phyloP scores from a whole-genome alignment of 2,797 vertebrate genomes.

The Poeciliopsis infans region DNA sequence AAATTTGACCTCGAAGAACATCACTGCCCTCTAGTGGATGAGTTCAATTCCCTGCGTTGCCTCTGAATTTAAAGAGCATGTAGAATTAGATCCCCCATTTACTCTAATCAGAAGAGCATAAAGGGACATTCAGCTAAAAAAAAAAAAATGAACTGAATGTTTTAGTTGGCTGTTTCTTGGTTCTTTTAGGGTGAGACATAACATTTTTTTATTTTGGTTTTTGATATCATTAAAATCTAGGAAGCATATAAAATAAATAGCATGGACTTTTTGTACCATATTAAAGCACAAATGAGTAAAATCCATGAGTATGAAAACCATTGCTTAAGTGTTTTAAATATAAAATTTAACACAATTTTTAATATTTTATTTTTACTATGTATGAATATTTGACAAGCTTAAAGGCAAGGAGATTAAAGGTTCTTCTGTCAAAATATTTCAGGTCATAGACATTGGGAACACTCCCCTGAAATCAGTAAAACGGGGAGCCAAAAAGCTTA shows the following conservation, averaged over 20 bases:
- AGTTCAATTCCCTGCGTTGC: neutral
- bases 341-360: neutral
- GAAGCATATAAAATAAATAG: neutral
- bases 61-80: neutral
- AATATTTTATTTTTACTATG: neutral
- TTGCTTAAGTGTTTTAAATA: neutral
- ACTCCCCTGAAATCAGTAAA: neutral
- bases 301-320: neutral
- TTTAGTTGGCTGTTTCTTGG: neutral
- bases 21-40: constrained; percentile 56
- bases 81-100: neutral
- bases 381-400: neutral
- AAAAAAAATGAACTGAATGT: neutral
- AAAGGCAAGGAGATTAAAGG: neutral
- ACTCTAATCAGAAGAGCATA: neutral
- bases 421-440: neutral
- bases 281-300: neutral
- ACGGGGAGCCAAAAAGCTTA: constrained; percentile 9
- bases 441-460: neutral
- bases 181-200: neutral
- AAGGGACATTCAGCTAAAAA: neutral
- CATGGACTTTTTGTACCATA: neutral
- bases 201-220: neutral
- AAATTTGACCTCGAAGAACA: constrained; percentile 3
- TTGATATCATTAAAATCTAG: neutral